phyloP scores from a whole-genome alignment of 2,797 vertebrate species.

The Pseudomugil tenellus region DNA sequence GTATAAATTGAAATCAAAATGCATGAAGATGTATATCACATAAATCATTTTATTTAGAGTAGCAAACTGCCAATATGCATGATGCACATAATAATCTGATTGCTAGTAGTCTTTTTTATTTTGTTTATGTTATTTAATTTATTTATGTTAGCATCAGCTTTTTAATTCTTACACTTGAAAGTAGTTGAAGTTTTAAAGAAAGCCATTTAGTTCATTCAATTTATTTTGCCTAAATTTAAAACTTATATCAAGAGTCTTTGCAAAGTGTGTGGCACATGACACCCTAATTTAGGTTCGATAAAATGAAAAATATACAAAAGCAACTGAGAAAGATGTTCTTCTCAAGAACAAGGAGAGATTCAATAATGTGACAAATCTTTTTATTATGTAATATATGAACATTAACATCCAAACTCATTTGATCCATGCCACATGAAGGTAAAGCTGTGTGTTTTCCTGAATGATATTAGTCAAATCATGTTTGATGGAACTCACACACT shows the following conservation, averaged over 20 bases:
- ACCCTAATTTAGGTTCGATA: background rate
- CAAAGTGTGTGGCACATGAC: background rate
- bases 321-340: constrained; percentile 5
- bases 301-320: background rate
- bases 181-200: background rate
- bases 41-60: background rate
- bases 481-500: constrained; percentile 59
- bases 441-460: constrained; percentile 37
- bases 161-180: no score
- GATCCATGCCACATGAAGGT: constrained; percentile 8
- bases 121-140: background rate
- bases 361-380: background rate
- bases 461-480: constrained; percentile 48
- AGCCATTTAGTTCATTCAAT: background rate
- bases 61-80: background rate
- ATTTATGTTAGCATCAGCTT: no score
- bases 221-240: background rate
- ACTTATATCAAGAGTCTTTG: background rate
- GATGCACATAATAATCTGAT: background rate
- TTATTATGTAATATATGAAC: background rate
- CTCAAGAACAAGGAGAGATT: background rate
- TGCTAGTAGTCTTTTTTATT: background rate
- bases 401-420: background rate
- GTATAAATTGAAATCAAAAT: constrained; percentile 1
- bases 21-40: background rate